Base-by-base conservation (phyloP, 2,797 vertebrate genomes). In the Nasua narica region DNA sequence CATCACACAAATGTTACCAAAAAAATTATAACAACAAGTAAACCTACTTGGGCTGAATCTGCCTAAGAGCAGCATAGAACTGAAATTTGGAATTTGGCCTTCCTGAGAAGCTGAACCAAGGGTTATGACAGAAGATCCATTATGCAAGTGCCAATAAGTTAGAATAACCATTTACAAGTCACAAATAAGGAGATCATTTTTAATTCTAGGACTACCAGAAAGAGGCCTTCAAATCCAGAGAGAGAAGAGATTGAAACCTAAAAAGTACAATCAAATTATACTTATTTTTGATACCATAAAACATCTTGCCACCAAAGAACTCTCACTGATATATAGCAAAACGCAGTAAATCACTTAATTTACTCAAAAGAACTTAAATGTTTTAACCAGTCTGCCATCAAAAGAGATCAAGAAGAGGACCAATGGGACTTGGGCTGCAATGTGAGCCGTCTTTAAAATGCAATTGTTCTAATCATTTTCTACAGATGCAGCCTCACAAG, bases 391-490 rank as follows among this genome's bases (percentile, higher is more conserved):
- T 97, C 98, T 98, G 98, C 98, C 98, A 98, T 99, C 99, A 99
- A 98, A 97, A 97, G 99, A 99, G 99, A 99, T 99, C 99, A 98
- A 97, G 98, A 98, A 98, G 98, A 98, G 99, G 99, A 98, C 99
- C 99, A 98, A 99, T 99, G 99, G 99, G 99, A 99, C 98, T 96
- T 96, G 92, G 98, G 97, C 98, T 98, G 98, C 98, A 98, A 99
- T 99, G 99, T 98, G 99, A 99, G 99, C 98, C 91, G 97, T 99
- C 98, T 99, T 99, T 99, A 99, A 99, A 99, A 99, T 99, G 98
- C 98, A 99, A 99, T 99, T 99, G 99, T 99, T 99, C 99, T 99
- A 99, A 99, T 99, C 99, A 99, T 99, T 99, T 99, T 99, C 99
- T 99, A 99, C 99, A 99, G 99, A 99, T 99, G 99, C 98, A 98